Evolutionary conservation across 2,888 invertebrate species (phyloP), one percentile per base, ranked within the genome.

Genomic region (Pachymerium ferrugineum): DNA sequence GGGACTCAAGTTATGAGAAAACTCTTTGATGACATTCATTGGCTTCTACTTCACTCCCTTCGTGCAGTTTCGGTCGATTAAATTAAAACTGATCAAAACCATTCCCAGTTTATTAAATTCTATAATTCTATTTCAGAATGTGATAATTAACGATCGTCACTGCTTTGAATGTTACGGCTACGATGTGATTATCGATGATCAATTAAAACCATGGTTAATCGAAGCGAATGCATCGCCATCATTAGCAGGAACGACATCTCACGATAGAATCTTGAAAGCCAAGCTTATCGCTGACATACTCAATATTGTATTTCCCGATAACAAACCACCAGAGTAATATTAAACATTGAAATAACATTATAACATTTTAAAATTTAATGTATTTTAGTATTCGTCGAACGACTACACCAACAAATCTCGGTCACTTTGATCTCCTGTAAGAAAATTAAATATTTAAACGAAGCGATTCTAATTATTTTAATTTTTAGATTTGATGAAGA

Each of bases 211-310:
- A 69, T 62, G 33, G 25, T 29, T 68, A 54, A 16, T 54, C 54
- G 54, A 54, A 19, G 54, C 22, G n/a, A 97, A 97, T 81, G 94
- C 97, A 0, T 97, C 96, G 0, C 97, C 97, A 0, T 95, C 97
- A 0, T 83, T 97, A 76, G 93, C 95, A 0, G 93, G 96, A 0
- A 97, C 97, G 0, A 97, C 97, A 0, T 92, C 92, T 0, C 94
- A 94, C 80, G 97, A 97, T 83, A 86, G 96, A 78, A 94, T 95
- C 80, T 86, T 97, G 79, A 97, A 97, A 81, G 92, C 94, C 80
- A 94, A 95, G 84, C 85, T 97, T 69, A 91, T 97, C 77, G 95
- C 95, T 81, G 95, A 96, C 82, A 92, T 96, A 78, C 85, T 97
- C 78, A 92, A 93, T 6, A 89, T 97, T 42, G 92, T 97, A 0